A percentile compares a stretch with the other conserved stretches of the same genome.
These are phyloP conservation scores for Limnothrissa miodon DNA, from an alignment of 2,113 vertebrate species.

Conservation along the genomic window DNA sequence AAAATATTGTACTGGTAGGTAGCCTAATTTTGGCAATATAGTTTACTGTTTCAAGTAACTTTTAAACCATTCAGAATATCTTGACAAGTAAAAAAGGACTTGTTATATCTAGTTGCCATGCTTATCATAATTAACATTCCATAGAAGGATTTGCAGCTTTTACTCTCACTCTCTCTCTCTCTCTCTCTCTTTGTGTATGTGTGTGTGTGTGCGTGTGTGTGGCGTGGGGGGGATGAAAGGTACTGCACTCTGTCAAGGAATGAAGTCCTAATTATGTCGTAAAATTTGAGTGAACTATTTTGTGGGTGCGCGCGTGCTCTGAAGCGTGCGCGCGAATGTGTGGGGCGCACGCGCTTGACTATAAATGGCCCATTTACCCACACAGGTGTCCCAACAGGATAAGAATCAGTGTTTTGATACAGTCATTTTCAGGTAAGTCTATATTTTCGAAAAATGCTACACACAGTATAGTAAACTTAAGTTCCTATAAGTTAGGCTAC, in stretches of 20 bases:
- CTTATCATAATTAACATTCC: slow-evolving; percentile 36
- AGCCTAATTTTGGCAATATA: neutral
- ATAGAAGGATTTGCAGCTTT: slow-evolving; percentile 22
- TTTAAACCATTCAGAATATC: neutral
- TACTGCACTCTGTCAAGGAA: neutral
- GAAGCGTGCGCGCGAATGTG: neutral
- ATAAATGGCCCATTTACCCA: neutral
- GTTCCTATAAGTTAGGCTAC: too few relatives aligned
- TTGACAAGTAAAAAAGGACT: neutral
- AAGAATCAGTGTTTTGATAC: neutral
- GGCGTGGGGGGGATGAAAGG: neutral
- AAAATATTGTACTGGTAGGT: neutral
- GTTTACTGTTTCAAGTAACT: neutral
- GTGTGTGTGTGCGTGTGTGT: neutral
- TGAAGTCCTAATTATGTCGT: slow-evolving; percentile 1
- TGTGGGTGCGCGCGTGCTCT: slow-evolving; percentile 26
- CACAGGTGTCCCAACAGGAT: slow-evolving; percentile 34
- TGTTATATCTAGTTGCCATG: slow-evolving; percentile 17
- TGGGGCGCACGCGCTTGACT: neutral
- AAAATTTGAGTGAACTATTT: neutral
- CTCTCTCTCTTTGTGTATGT: slow-evolving; percentile 6
- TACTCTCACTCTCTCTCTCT: too few relatives aligned
- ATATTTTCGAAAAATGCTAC: neutral
- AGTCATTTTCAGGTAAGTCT: slow-evolving; percentile 45
- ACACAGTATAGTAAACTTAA: neutral